Base-by-base conservation (phyloP, 2,888 invertebrate species). In the Gibbula magus region DNA sequence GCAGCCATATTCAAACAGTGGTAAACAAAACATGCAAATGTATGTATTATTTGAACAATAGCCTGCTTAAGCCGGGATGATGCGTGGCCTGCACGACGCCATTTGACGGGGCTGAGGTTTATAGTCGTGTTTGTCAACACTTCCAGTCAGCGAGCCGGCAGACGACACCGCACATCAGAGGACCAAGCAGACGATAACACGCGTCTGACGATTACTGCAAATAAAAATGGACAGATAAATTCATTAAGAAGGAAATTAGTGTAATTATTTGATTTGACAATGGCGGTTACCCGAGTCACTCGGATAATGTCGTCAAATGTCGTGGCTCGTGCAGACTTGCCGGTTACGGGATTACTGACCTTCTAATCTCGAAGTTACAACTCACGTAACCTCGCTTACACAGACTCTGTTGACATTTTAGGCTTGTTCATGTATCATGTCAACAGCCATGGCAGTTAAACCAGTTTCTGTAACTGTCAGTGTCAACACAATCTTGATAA, bases 261-360 rank as follows among this genome's bases (percentile, higher is more conserved):
- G 61, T 61, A 61, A 61, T 61, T 61, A 61, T 61, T 61, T 61
- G 61, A 61, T 25, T 61, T 61, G 61, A 29, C 61, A 61, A 61
- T 22, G 61, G 29, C 61, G 25, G 61, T 61, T 18, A 61, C 10
- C 22, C 61, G 22, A 45, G 45, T 45, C 45, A 45, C 45, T 45
- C 45, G 45, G 13, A 45, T 45, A 45, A 45, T 45, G 45, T 45
- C 45, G 45, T 45, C 45, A 45, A 45, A 45, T 45, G 45, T 13
- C 45, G 45, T 45, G 45, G 45, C 45, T 45, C 45, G 45, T 45
- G 45, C 45, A 45, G 45, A 45, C 45, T 45, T 45, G 45, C 13
- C 45, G 45, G 45, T 45, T 45, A 45, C 45, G 45, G 45, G 45
- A 45, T 45, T 45, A 45, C 45, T 45, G 45, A 45, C 45, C 45